Conservation (phyloP, 2,113 vertebrate genomes). For the Tetraodon nigroviridis region DNA sequence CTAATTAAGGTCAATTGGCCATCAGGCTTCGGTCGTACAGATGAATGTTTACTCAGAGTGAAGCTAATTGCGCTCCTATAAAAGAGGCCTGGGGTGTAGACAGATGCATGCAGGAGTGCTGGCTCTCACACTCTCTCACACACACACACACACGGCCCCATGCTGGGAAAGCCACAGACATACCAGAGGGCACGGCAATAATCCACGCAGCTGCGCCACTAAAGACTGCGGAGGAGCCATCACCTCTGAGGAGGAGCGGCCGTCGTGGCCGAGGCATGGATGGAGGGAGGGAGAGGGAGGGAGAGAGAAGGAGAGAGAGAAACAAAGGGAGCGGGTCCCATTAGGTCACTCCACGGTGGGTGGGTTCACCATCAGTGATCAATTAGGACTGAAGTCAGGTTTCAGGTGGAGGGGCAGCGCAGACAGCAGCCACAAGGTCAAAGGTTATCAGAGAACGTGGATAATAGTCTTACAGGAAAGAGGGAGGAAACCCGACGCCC, state of each 20-base stretch:
- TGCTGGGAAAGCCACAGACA: conserved; percentile 67
- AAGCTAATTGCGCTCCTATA: conserved; percentile 69
- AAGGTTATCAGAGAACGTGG: conserved; percentile 58
- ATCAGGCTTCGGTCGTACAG: conserved; percentile 66
- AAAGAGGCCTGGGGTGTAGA: conserved; percentile 61
- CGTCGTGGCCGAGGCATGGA: conserved; percentile 31
- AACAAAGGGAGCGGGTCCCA: conserved; percentile 33
- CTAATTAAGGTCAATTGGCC: conserved; percentile 73
- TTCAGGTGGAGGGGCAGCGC: conserved; percentile 47
- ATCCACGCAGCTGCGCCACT: conserved; percentile 58
- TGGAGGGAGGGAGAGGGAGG: conserved; percentile 12
- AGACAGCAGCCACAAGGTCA: conserved; percentile 44
- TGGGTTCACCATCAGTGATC: conserved; percentile 64
- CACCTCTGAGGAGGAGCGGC: conserved; percentile 38
- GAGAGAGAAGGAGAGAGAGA: neutral
- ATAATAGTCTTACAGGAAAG: conserved; percentile 40
- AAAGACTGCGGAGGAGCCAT: conserved; percentile 57
- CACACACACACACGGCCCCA: conserved; percentile 53
- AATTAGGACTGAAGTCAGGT: conserved; percentile 62
- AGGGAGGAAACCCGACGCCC: conserved; percentile 1
- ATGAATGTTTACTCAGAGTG: conserved; percentile 72
- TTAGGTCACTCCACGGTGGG: conserved; percentile 55
- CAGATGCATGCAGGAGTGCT: conserved; percentile 54
- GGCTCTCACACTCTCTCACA: conserved; percentile 61
- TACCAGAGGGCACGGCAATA: conserved; percentile 62